Conservation (phyloP, 2,113 vertebrate species). For the Lota lota region DNA sequence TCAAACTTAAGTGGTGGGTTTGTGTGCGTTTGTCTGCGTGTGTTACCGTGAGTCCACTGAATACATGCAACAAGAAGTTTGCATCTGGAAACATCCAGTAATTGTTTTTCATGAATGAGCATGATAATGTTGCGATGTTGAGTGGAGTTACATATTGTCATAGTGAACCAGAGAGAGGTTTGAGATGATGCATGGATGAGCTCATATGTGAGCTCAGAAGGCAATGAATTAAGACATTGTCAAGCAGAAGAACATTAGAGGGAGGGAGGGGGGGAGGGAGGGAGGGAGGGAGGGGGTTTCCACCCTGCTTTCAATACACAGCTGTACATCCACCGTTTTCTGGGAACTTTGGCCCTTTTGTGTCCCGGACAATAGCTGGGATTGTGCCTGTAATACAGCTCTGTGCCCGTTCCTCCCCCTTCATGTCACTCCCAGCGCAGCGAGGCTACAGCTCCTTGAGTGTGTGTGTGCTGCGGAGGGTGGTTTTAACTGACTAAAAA, state of each 20-base stretch:
- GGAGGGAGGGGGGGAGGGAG: neutral
- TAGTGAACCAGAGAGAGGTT: too few relatives aligned
- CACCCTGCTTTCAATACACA: slow-evolving; percentile 22
- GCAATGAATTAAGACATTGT: slow-evolving; percentile 1
- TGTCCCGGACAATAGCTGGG: slow-evolving; percentile 48
- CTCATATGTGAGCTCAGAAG: neutral
- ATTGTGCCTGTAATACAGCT: slow-evolving; percentile 24
- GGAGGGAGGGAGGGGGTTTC: neutral
- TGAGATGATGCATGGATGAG: neutral
- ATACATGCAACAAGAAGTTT: too few relatives aligned
- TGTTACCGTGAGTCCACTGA: too few relatives aligned
- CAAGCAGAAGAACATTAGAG: slow-evolving; percentile 22
- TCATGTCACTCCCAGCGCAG: neutral
- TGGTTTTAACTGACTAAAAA: too few relatives aligned
- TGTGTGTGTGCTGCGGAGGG: too few relatives aligned
- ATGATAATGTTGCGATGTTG: too few relatives aligned
- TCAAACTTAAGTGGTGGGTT: neutral
- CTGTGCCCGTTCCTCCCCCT: slow-evolving; percentile 24
- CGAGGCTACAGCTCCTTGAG: neutral
- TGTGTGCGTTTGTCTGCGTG: neutral
- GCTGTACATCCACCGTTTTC: slow-evolving; percentile 26
- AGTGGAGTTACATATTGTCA: too few relatives aligned
- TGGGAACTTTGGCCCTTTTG: slow-evolving; percentile 30
- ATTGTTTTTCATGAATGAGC: too few relatives aligned
- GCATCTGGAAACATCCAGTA: too few relatives aligned